phyloP scores from a whole-genome alignment of 2,113 vertebrate genomes.

The Tragelaphus strepsiceros region DNA sequence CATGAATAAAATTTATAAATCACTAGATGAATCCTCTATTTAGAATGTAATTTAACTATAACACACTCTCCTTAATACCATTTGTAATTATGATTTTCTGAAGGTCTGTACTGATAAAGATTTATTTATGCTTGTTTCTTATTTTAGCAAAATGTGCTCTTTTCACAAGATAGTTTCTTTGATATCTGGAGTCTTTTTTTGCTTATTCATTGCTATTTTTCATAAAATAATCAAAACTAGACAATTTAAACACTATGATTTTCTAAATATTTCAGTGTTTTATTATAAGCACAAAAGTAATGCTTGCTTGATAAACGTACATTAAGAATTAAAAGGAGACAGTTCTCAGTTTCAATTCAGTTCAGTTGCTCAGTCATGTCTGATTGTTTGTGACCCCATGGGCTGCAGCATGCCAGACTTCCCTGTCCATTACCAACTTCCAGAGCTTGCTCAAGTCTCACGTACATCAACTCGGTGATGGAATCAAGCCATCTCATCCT shows the following conservation, averaged over 20 bases:
- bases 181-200: neutral
- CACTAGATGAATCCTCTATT: neutral
- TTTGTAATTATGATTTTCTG: neutral
- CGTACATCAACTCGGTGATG: neutral
- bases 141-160: neutral
- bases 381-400: neutral
- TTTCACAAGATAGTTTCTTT: neutral
- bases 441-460: neutral
- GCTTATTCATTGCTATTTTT: neutral
- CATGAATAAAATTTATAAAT: neutral
- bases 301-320: neutral
- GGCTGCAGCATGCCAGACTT: neutral
- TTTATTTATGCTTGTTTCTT: neutral
- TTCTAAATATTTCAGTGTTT: neutral
- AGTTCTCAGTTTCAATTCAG: neutral
- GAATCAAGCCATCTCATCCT: neutral
- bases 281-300: neutral
- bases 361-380: neutral
- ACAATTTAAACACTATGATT: neutral
- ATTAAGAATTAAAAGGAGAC: neutral
- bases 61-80: neutral
- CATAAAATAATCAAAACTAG: neutral
- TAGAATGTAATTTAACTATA: neutral
- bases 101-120: neutral
- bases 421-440: neutral